Base-by-base conservation (phyloP, 2,888 invertebrate species). In the Chrysotoxum bicinctum region DNA sequence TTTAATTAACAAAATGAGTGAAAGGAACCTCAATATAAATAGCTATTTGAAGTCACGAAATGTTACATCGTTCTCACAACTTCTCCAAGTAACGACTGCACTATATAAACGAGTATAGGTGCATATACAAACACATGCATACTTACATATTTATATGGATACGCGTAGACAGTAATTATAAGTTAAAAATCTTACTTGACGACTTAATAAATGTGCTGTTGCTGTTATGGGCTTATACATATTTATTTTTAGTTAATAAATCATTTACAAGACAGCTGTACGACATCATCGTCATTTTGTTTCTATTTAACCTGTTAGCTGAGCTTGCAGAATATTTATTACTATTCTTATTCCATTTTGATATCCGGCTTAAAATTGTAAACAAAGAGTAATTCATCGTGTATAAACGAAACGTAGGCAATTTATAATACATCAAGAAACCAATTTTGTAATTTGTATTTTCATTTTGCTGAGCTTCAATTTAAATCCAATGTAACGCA, bases 181-280 rank as follows among this genome's bases (percentile, higher is more conserved):
- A 64, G 32, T 19, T 64, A 64, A 78, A 56, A 78, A 56, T 21
- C 50, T 64, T 19, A 64, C 56, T 78, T 66, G 58, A 78, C 48
- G 37, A 19, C 62, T 72, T 64, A 64, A 72, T 78, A 9, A 14
- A 50, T 9, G 21, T 32, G 60, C 32, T 23, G 16, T 32, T 64
- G 19, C 30, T 32, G 9, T 40, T 26, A 14, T 50, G 14, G 21
- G 12, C 21, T 12, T 48, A 4, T 14, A 23, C 3, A 21, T 10
- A 50, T 2, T 50, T 50, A n/a, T 50, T 23, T 50, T 6, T 14
- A 14, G 14, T 50, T 23, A 23, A 14, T 14, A 26, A 69, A 60
- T 32, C 52, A 45, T 54, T 60, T 62, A 45, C 62, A 45, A 60
- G 52, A 62, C 35, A 62, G 23, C 9, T 70, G 32, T 32, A 16